These are phyloP conservation scores for Copidosoma aretas DNA, from an alignment of 2,888 invertebrate species.

Conservation along the genomic window DNA sequence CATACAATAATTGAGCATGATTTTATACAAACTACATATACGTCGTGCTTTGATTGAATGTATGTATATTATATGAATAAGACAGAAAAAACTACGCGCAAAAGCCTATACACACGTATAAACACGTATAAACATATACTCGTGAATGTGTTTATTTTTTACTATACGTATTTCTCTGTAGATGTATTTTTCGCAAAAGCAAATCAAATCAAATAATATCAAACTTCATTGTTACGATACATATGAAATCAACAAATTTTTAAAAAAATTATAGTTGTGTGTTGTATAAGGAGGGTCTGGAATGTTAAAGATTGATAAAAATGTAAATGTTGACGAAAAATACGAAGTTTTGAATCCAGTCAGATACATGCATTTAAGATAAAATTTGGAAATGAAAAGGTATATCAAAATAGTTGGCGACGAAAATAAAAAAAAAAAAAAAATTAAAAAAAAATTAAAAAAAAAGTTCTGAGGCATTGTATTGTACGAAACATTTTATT, in stretches of 20 bases:
- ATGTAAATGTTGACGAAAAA: neutral
- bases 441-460: too few relatives aligned
- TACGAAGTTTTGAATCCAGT: neutral
- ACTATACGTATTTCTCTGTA: constrained; percentile 50
- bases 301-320: neutral
- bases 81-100: constrained; percentile 19
- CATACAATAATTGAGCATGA: constrained; percentile 26
- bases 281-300: neutral
- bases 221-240: neutral
- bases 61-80: constrained; percentile 26
- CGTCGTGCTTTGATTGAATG: constrained; percentile 19
- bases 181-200: constrained; percentile 51
- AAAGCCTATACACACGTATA: constrained; percentile 26
- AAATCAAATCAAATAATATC: constrained; percentile 7
- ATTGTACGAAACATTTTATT: constrained; percentile 44
- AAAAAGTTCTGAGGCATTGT: constrained; percentile 17
- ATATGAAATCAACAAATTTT: neutral
- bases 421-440: constrained; percentile 19
- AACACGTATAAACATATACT: constrained; percentile 23
- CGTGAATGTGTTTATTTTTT: constrained; percentile 55
- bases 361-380: neutral
- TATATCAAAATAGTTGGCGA: constrained; percentile 1
- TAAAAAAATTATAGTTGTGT: neutral
- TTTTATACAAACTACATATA: constrained; percentile 11
- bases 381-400: neutral